Conservation (phyloP, 2,113 vertebrate species). For the Xiphophorus maculatus region DNA sequence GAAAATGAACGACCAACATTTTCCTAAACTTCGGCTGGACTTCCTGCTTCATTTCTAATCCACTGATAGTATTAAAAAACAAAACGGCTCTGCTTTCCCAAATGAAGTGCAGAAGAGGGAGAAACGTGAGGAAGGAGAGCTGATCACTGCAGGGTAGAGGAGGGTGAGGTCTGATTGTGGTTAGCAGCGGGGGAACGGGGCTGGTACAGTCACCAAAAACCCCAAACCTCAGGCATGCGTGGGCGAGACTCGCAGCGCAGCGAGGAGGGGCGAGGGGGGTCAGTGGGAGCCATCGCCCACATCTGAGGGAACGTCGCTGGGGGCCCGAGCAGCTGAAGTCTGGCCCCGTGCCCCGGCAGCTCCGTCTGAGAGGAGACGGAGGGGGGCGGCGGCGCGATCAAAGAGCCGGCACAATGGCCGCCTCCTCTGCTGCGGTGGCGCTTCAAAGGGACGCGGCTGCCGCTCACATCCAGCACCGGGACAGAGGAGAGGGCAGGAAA, state of each 20-base stretch:
- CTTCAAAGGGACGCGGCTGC: conserved; percentile 87
- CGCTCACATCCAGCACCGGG: conserved; percentile 77
- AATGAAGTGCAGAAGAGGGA: not conserved
- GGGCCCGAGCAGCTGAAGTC: conserved; percentile 82
- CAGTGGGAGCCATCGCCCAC: conserved; percentile 79
- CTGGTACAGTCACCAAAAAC: conserved; percentile 66
- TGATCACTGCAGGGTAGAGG: conserved; percentile 29
- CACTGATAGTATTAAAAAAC: conserved; percentile 49
- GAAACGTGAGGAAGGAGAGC: not conserved
- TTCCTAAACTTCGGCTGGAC: not conserved
- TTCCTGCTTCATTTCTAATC: not conserved
- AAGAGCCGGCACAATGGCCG: conserved; percentile 86
- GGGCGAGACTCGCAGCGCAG: conserved; percentile 75
- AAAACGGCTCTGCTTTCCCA: conserved; percentile 30
- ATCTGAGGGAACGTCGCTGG: conserved; percentile 86
- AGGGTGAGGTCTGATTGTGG: conserved; percentile 64
- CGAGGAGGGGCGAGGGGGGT: conserved; percentile 23
- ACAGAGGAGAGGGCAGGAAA: conserved; percentile 43
- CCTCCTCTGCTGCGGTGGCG: conserved; percentile 84
- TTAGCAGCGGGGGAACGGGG: conserved; percentile 38
- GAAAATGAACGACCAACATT: not conserved
- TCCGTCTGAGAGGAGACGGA: conserved; percentile 54
- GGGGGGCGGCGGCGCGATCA: conserved; percentile 83
- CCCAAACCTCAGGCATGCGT: conserved; percentile 89
- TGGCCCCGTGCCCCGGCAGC: conserved; percentile 73